Percentiles rank a stretch among this genome's conserved stretches.
Conservation (phyloP, 2,113 vertebrate species). For the Onychostoma macrolepis region DNA sequence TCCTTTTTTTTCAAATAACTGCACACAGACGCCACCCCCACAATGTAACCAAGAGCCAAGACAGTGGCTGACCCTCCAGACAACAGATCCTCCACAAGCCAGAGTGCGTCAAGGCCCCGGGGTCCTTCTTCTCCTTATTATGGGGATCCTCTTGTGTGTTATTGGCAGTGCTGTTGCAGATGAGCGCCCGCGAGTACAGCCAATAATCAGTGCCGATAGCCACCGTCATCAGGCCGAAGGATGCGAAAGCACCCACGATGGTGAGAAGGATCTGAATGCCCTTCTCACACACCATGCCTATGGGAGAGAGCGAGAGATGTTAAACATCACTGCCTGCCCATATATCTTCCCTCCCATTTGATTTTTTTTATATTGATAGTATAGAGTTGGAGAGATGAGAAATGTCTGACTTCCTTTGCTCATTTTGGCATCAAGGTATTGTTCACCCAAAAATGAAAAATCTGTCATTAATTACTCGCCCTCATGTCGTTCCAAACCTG, state of each 20-base stretch:
- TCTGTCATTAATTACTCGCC: no score
- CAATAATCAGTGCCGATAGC: slow-evolving; percentile 95
- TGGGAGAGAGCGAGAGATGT: slow-evolving; percentile 55
- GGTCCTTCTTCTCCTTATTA: slow-evolving; percentile 88
- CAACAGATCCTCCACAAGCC: slow-evolving; percentile 95
- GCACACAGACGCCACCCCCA: background rate
- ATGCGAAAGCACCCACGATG: slow-evolving; percentile 90
- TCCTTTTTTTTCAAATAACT: background rate
- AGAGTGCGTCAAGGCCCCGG: slow-evolving; percentile 90
- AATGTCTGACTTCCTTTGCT: background rate
- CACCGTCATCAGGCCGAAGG: slow-evolving; percentile 95
- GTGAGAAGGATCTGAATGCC: slow-evolving; percentile 92
- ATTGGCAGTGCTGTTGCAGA: slow-evolving; percentile 91
- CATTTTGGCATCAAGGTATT: background rate
- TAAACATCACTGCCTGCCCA: background rate
- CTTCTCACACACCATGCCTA: slow-evolving; percentile 91
- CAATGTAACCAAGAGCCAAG: slow-evolving; percentile 23
- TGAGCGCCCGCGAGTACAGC: slow-evolving; percentile 90
- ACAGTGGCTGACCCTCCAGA: slow-evolving; percentile 83
- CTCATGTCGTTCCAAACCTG: no score
- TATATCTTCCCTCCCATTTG: background rate
- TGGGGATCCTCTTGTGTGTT: slow-evolving; percentile 80
- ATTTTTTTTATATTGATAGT: background rate
- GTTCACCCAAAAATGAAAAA: no score
- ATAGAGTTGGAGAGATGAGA: background rate